A percentile compares a stretch with the other conserved stretches of the same genome.
Evolutionary conservation across 2,113 vertebrate genomes (phyloP).

Genomic region (Actenoides hombroni): DNA sequence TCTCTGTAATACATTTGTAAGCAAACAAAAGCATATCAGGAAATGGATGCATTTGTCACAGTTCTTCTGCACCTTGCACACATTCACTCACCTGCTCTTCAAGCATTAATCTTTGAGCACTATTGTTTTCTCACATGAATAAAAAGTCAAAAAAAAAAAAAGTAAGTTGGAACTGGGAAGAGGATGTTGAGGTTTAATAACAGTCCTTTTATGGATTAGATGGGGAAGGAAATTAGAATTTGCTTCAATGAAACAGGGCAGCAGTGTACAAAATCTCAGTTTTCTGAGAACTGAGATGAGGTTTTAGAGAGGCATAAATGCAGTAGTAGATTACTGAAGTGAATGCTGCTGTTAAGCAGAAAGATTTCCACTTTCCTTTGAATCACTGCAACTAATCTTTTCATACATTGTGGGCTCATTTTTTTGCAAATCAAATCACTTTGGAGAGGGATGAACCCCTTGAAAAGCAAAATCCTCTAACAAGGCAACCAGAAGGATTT

Average conservation of each 20-base stretch:
- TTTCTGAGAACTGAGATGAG: background rate
- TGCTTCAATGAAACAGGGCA: background rate
- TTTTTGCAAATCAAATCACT: background rate
- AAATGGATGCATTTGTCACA: background rate
- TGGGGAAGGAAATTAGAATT: background rate
- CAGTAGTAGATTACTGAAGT: background rate
- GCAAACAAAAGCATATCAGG: background rate
- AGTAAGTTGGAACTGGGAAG: background rate
- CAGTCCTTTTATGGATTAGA: background rate
- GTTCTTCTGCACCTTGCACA: background rate
- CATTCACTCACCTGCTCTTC: background rate
- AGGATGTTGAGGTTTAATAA: background rate
- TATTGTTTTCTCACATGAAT: background rate
- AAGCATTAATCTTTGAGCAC: background rate
- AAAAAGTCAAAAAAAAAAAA: slow-evolving; percentile 14
- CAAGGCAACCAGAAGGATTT: background rate
- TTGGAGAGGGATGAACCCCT: background rate
- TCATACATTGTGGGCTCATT: background rate
- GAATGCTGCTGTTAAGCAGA: background rate
- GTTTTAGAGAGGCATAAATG: background rate
- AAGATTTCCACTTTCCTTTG: slow-evolving; percentile 9
- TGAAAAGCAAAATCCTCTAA: slow-evolving; percentile 27
- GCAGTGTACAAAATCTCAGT: background rate
- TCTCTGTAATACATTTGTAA: background rate
- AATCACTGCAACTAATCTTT: background rate